A percentile compares a stretch with the other conserved stretches of the same genome.
phyloP scores from a whole-genome alignment of 2,888 invertebrate genomes.

The Tinea trinotella region DNA sequence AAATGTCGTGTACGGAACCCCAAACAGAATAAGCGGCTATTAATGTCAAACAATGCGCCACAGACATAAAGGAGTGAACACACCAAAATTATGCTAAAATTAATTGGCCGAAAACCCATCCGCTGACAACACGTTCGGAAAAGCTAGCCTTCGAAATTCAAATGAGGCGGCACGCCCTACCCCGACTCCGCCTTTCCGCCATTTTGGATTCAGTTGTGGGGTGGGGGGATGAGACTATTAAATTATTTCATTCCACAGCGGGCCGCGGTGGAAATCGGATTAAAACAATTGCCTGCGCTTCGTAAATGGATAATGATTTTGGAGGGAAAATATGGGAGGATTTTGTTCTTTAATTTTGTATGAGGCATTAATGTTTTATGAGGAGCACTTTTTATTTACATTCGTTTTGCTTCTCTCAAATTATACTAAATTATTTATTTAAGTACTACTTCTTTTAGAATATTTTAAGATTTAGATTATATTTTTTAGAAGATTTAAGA shows the following conservation, averaged over 20 bases:
- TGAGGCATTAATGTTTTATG: background rate
- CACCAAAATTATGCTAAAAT: slow-evolving; percentile 61
- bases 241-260: slow-evolving; percentile 71
- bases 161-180: slow-evolving; percentile 69
- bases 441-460: no score
- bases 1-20: background rate
- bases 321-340: slow-evolving; percentile 57
- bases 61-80: slow-evolving; percentile 31
- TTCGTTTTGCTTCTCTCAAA: no score
- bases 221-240: slow-evolving; percentile 54
- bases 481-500: no score
- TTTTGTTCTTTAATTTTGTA: slow-evolving; percentile 38
- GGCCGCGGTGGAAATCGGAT: slow-evolving; percentile 66
- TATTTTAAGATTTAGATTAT: no score
- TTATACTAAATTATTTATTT: no score
- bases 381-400: background rate
- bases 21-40: slow-evolving; percentile 25
- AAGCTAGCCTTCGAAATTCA: slow-evolving; percentile 67
- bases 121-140: slow-evolving; percentile 60
- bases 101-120: slow-evolving; percentile 69
- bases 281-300: slow-evolving; percentile 70
- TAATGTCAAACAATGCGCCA: slow-evolving; percentile 50
- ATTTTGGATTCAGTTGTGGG: slow-evolving; percentile 51
- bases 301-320: slow-evolving; percentile 70
- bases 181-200: slow-evolving; percentile 59